Evolutionary conservation across 2,797 vertebrate genomes (phyloP).

Genomic region (Catostomus latipinnis): DNA sequence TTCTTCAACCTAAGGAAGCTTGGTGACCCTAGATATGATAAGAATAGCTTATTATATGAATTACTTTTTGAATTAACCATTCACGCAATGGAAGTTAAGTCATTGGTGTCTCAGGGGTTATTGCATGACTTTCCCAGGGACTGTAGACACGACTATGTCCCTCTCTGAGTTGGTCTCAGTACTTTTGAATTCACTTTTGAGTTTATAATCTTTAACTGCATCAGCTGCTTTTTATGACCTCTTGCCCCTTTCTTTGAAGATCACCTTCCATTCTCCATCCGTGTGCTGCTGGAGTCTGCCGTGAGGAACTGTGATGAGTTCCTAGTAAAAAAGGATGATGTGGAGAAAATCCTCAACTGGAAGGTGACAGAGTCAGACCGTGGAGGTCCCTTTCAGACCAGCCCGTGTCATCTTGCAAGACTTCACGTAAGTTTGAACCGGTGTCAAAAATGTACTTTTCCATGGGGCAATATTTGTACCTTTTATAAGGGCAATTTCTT

Average conservation of each 20-base stretch:
- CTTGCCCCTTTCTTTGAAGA: conserved; percentile 67
- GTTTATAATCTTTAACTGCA: too few relatives aligned
- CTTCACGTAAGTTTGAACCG: conserved; percentile 87
- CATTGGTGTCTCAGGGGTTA: background rate
- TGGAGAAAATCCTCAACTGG: conserved; percentile 96
- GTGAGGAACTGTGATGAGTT: conserved; percentile 95
- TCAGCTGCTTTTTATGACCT: background rate
- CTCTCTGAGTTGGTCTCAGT: background rate
- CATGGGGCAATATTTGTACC: too few relatives aligned
- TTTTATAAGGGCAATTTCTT: too few relatives aligned
- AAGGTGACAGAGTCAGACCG: conserved; percentile 84
- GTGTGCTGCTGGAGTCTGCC: conserved; percentile 92
- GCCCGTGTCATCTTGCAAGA: conserved; percentile 97
- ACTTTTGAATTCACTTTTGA: background rate
- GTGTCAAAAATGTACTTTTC: too few relatives aligned
- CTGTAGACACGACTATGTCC: background rate
- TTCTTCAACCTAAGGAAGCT: conserved; percentile 93
- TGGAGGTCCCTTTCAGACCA: conserved; percentile 95
- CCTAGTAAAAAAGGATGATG: conserved; percentile 88
- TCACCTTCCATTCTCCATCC: conserved; percentile 90
- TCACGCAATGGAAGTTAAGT: background rate
- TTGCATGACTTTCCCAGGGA: background rate
- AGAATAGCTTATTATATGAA: background rate
- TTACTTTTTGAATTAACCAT: background rate
- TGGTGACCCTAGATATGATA: conserved; percentile 90